phyloP scores from a whole-genome alignment of 2,888 invertebrate genomes.

The Cryptocephalus moraei region DNA sequence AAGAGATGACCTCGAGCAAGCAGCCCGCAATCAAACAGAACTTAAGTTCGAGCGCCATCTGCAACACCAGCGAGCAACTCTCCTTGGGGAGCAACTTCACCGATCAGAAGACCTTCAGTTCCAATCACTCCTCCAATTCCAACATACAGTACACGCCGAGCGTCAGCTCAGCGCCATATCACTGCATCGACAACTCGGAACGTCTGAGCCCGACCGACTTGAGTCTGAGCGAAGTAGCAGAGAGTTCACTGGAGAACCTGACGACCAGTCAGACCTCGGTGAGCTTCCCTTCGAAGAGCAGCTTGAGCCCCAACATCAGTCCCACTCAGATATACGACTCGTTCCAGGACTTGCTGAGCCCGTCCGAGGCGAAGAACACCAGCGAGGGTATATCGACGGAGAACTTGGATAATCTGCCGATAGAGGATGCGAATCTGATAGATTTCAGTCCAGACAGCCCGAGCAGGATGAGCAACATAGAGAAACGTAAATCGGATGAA shows the following conservation, averaged over 20 bases:
- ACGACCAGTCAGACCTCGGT: constrained; percentile 40
- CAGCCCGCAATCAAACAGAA: constrained; percentile 23
- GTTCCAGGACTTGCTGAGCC: constrained; percentile 16
- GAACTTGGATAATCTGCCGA: constrained; percentile 7
- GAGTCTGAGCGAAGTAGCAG: constrained; percentile 30
- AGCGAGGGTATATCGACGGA: constrained; percentile 18
- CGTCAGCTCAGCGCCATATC: constrained; percentile 24
- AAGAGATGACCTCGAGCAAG: constrained; percentile 21
- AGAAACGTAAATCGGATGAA: constrained; percentile 32
- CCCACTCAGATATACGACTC: constrained; percentile 22
- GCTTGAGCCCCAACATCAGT: constrained; percentile 32
- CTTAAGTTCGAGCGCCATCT: constrained; percentile 26
- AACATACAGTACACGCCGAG: constrained; percentile 28
- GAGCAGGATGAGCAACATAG: constrained; percentile 17
- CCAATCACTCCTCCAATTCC: constrained; percentile 25
- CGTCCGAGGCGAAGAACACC: constrained; percentile 16
- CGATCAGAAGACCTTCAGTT: constrained; percentile 21
- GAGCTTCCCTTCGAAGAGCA: constrained; percentile 32
- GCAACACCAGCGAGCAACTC: constrained; percentile 26
- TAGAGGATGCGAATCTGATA: constrained; percentile 23
- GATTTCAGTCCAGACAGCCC: constrained; percentile 26
- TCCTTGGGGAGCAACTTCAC: constrained; percentile 19
- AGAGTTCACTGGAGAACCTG: constrained; percentile 29
- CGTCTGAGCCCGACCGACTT: constrained; percentile 25
- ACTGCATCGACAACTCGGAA: constrained; percentile 27